Base-by-base conservation (phyloP, 2,888 invertebrate genomes). In the Macrophya annulata region DNA sequence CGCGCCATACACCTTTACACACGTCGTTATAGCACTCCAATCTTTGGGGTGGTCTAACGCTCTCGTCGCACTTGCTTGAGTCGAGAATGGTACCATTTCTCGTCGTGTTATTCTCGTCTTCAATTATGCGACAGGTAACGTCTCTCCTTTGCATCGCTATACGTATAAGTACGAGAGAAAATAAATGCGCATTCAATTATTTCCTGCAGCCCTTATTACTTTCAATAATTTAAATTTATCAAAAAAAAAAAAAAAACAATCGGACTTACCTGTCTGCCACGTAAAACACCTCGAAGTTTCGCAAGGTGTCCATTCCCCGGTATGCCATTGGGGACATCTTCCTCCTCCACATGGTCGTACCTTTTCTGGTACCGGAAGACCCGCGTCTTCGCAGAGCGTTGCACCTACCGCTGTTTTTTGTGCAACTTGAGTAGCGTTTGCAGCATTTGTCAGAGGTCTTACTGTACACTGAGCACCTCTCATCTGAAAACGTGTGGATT, bases 1-100 rank as follows among this genome's bases (percentile, higher is more conserved):
- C 96, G 86, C 96, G 96, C 99, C 99, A 99, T 82, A 97, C 96
- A 0, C 98, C 97, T 90, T 96, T 96, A 94, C 99, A 99, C n/a
- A 96, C 96, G 87, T 96, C 95, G 91, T 96, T 97, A 90, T 96
- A 95, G 91, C 99, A 99, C 91, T 98, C 97, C 91, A 96, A 96
- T 48, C 96, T 95, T 89, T 96, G 96, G 82, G 96, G 95, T 0
- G 99, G 99, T 90, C 95, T 96, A 51, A 95, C 95, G 87, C 95
- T 94, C 88, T 96, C 95, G 89, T 97, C 96, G 92, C 99, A 99
- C 86, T 95, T 94, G 5, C 93, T 93, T 9, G 94, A 91, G 86
- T 94, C 95, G 90, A 94, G 94, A 88, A 91, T 93, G 86, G 93
- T 95, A 83, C 93, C 95, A 93, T 89, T 95, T 91, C 86, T 94